Conservation (phyloP, 2,113 vertebrate genomes). For the Rhegmatorhina hoffmannsi region DNA sequence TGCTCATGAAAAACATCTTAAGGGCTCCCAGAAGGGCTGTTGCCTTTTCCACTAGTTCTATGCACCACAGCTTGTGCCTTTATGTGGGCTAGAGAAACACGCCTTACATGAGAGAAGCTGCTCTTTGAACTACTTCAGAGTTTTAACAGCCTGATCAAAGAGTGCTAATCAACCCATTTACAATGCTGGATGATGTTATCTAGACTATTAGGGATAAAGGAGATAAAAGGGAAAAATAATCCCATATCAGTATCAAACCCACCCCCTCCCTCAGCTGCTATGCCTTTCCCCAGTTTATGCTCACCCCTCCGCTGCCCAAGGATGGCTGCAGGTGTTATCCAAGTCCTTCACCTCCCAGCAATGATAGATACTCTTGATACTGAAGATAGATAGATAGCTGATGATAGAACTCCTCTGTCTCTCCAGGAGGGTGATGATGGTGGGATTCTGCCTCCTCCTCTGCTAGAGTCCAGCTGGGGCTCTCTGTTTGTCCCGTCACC, state of each 20-base stretch:
- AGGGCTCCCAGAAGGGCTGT: background rate
- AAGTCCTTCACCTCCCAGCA: background rate
- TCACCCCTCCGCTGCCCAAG: background rate
- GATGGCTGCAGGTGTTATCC: background rate
- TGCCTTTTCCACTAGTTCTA: background rate
- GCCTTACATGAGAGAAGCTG: background rate
- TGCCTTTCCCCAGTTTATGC: background rate
- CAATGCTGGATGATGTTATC: background rate
- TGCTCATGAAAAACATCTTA: background rate
- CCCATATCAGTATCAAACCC: background rate
- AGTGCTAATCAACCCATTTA: background rate
- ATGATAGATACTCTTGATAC: no score
- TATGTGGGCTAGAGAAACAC: background rate
- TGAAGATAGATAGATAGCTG: no score
- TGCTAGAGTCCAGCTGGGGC: background rate
- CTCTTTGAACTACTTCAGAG: background rate
- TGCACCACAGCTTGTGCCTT: background rate
- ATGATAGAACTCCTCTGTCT: background rate
- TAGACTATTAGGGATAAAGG: background rate
- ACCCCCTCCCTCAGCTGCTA: background rate
- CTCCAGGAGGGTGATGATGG: background rate
- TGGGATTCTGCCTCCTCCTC: background rate
- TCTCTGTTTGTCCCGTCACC: fast-evolving
- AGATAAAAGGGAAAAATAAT: background rate
- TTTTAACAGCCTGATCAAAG: background rate